These are phyloP conservation scores for Megaceryle maxima DNA, from an alignment of 2,113 vertebrate species.

Conservation along the genomic window DNA sequence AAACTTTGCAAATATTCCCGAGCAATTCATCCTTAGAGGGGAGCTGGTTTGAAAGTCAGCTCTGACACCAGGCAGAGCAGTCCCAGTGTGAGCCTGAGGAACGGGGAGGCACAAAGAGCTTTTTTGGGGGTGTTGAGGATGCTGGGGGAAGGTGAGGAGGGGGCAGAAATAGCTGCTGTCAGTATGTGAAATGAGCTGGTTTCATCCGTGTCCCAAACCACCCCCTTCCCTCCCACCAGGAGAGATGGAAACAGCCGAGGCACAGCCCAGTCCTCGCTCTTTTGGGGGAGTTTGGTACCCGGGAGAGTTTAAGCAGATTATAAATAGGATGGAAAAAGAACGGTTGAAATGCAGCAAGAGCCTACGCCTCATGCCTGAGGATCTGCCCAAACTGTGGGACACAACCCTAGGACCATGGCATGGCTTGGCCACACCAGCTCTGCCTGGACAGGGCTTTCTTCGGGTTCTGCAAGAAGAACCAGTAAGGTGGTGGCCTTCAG, in stretches of 20 bases:
- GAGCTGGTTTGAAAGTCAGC: neutral
- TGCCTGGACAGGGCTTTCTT: neutral
- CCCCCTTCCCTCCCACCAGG: constrained; percentile 11
- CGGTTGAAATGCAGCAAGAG: neutral
- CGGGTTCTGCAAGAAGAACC: neutral
- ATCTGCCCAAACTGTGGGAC: neutral
- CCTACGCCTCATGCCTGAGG: neutral
- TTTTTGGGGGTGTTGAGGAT: neutral
- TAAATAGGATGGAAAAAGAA: constrained; percentile 1
- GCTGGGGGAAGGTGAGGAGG: neutral
- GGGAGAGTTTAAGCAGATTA: neutral
- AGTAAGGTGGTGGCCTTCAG: neutral
- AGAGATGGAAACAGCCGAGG: neutral
- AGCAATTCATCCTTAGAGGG: neutral
- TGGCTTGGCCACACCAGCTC: no score
- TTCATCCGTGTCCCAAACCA: neutral
- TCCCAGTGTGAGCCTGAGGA: fast-evolving
- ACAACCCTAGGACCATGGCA: neutral
- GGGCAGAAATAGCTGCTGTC: neutral
- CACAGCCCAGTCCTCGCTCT: neutral
- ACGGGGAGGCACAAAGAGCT: neutral
- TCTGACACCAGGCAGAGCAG: neutral
- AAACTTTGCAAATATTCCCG: neutral
- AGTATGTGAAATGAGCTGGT: neutral
- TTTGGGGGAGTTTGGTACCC: neutral